These are phyloP conservation scores for Rousettus leschenaultii DNA, from an alignment of 2,113 vertebrate genomes.

Conservation along the genomic window DNA sequence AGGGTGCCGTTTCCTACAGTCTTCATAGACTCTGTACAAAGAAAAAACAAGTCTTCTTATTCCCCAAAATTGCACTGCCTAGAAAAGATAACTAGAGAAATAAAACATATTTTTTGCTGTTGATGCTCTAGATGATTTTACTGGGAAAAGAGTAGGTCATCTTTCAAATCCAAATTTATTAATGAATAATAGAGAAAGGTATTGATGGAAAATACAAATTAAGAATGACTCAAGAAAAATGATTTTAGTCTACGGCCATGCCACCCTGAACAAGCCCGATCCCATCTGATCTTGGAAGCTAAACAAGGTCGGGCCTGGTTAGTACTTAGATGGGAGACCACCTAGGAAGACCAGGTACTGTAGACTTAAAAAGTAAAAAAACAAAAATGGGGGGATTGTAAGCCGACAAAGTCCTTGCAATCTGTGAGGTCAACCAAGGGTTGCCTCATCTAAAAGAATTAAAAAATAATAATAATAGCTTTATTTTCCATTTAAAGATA, in stretches of 20 bases:
- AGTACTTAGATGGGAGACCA: too few species aligned
- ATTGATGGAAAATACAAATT: constrained; percentile 9
- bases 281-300: too few species aligned
- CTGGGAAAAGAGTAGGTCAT: not conserved
- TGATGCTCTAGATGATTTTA: not conserved
- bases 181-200: not conserved
- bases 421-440: too few species aligned
- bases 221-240: not conserved
- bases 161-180: constrained; percentile 10
- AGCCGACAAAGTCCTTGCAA: too few species aligned
- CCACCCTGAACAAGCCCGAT: too few species aligned
- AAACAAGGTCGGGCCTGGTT: too few species aligned
- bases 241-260: too few species aligned
- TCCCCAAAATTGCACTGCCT: not conserved
- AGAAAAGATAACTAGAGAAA: not conserved
- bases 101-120: not conserved
- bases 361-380: too few species aligned
- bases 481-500: not conserved
- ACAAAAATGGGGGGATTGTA: too few species aligned
- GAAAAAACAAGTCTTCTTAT: not conserved
- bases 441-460: too few species aligned
- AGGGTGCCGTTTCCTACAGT: not conserved
- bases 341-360: too few species aligned
- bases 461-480: not conserved
- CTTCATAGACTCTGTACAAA: not conserved